These are phyloP conservation scores for Vireo altiloquus DNA, from an alignment of 2,113 vertebrate genomes.

Conservation along the genomic window DNA sequence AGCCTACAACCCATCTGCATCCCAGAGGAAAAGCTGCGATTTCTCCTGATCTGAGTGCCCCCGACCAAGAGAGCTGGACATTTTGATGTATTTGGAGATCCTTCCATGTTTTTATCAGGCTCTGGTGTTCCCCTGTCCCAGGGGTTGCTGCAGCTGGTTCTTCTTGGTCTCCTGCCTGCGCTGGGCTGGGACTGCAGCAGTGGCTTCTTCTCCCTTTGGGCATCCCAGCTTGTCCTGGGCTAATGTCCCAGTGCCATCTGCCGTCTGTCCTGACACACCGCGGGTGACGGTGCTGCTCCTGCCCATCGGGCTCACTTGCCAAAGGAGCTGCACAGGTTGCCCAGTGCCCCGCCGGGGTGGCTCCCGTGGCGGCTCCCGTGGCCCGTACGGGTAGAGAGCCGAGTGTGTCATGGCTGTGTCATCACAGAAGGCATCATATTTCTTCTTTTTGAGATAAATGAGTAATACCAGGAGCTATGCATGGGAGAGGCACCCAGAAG, in stretches of 20 bases:
- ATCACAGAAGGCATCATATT: neutral
- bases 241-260: neutral
- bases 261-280: rapidly evolving
- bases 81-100: neutral
- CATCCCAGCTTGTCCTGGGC: rapidly evolving
- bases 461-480: neutral
- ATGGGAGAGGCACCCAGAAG: neutral
- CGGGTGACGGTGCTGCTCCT: neutral
- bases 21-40: neutral
- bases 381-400: neutral
- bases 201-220: neutral
- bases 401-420: neutral
- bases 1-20: neutral
- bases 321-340: neutral
- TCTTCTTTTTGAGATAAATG: neutral
- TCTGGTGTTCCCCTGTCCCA: neutral
- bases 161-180: neutral
- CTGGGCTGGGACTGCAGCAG: neutral
- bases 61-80: neutral
- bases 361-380: too few relatives aligned
- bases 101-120: neutral
- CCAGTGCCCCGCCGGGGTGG: too few relatives aligned
- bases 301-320: neutral
- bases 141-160: neutral
- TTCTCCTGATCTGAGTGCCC: neutral